Evolutionary conservation across 2,113 vertebrate genomes (phyloP).

Genomic region (Eonycteris spelaea): DNA sequence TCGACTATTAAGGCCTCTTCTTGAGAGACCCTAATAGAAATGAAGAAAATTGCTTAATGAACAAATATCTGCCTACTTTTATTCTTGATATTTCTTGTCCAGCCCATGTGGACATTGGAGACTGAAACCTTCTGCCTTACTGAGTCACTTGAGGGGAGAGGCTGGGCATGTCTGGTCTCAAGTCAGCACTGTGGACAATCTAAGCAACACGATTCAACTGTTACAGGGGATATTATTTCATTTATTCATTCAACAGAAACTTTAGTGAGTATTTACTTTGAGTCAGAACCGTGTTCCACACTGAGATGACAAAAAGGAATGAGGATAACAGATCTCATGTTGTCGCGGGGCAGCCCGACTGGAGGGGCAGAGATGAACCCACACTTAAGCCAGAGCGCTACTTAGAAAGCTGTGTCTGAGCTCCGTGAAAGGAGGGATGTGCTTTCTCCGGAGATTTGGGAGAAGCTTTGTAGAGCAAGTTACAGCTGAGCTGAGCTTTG

Average conservation of each 20-base stretch:
- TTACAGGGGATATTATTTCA: not conserved
- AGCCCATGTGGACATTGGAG: not conserved
- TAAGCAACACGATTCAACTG: not conserved
- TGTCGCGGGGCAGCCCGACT: rapidly evolving
- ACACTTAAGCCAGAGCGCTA: not conserved
- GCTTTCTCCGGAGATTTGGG: not conserved
- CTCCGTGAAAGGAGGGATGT: rapidly evolving
- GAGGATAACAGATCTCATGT: rapidly evolving
- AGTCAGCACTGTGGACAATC: not conserved
- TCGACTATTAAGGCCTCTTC: not conserved
- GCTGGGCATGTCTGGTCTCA: too few species aligned
- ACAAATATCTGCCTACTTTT: not conserved
- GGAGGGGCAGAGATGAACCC: rapidly evolving
- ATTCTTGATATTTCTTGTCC: not conserved
- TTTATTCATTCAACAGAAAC: not conserved
- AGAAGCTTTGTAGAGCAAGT: not conserved
- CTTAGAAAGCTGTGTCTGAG: not conserved
- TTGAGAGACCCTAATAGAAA: not conserved
- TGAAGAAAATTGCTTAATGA: not conserved
- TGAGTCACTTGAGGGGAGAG: not conserved
- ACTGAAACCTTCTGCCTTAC: not conserved
- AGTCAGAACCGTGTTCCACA: not conserved
- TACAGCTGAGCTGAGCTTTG: not conserved
- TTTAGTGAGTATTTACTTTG: not conserved
- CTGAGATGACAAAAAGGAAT: not conserved